Conservation (phyloP, 2,888 invertebrate genomes). For the Melitaea athalia region DNA sequence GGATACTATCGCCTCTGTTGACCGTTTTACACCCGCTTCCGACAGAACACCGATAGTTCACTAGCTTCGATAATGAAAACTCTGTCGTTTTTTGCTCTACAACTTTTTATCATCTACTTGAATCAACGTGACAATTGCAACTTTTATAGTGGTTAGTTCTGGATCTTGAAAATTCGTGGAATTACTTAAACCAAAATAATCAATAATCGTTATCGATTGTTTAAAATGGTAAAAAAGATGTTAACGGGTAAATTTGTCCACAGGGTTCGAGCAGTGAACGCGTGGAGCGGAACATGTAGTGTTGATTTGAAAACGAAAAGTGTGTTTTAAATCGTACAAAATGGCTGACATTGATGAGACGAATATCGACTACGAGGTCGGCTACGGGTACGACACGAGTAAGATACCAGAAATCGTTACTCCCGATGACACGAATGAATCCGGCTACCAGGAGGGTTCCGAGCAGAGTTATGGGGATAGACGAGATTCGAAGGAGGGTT, state of each 20-base stretch:
- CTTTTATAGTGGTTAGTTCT: not conserved
- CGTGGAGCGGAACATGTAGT: conserved; percentile 68
- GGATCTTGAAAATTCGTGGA: not conserved
- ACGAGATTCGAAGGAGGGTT: conserved; percentile 74
- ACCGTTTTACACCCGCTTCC: not conserved
- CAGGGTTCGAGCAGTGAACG: conserved; percentile 65
- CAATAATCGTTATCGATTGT: not conserved
- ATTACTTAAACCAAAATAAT: not conserved
- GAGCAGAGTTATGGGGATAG: conserved; percentile 74
- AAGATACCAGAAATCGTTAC: conserved; percentile 76
- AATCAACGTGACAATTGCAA: not conserved
- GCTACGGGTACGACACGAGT: conserved; percentile 66
- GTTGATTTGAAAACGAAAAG: conserved; percentile 52
- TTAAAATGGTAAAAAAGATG: not conserved
- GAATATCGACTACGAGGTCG: conserved; percentile 68
- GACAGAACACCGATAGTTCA: not conserved
- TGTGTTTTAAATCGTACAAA: conserved; percentile 44
- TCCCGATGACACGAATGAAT: conserved; percentile 76
- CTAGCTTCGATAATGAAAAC: conserved; percentile 3
- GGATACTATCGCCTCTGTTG: not conserved
- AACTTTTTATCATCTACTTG: not conserved
- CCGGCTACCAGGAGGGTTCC: conserved; percentile 75
- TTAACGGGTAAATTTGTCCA: conserved; percentile 17
- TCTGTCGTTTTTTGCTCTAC: not conserved
- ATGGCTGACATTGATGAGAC: conserved; percentile 68